A percentile compares a stretch with the other conserved stretches of the same genome.
Conservation (phyloP, 2,888 invertebrate genomes). For the Maniola hyperantus region DNA sequence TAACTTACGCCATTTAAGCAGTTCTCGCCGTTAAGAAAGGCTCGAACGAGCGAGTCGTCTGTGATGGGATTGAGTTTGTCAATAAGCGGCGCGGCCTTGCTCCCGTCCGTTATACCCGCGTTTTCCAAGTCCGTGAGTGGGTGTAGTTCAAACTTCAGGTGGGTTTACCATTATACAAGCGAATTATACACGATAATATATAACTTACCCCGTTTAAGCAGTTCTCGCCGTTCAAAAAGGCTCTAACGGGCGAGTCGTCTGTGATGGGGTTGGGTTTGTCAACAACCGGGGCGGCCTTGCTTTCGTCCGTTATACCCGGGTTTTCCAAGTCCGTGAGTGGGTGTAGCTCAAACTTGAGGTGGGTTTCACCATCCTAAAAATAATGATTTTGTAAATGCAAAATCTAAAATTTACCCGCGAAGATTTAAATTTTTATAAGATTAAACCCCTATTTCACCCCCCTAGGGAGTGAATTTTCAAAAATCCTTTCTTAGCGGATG, state of each 20-base stretch:
- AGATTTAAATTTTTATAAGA: background rate
- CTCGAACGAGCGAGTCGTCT: slow-evolving; percentile 88
- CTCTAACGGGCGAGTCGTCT: slow-evolving; percentile 88
- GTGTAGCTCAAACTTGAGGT: slow-evolving; percentile 86
- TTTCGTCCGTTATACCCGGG: slow-evolving; percentile 59
- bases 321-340: slow-evolving; percentile 77
- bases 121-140: slow-evolving; percentile 78
- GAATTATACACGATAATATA: background rate
- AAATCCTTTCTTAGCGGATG: too few relatives aligned
- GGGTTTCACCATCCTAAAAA: slow-evolving; percentile 84
- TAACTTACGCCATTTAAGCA: slow-evolving; percentile 91
- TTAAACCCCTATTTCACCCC: too few relatives aligned
- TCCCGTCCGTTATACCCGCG: slow-evolving; percentile 59
- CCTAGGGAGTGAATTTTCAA: too few relatives aligned
- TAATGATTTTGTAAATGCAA: background rate
- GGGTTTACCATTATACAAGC: slow-evolving; percentile 83
- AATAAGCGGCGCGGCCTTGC: slow-evolving; percentile 37
- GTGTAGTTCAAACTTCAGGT: slow-evolving; percentile 86
- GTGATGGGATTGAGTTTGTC: slow-evolving; percentile 50
- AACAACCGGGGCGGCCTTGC: slow-evolving; percentile 37
- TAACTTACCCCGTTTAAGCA: slow-evolving; percentile 91
- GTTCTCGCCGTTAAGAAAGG: slow-evolving; percentile 91
- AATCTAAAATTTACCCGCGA: too few relatives aligned
- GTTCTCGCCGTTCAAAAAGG: slow-evolving; percentile 91
- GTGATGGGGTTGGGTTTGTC: slow-evolving; percentile 50